Base-by-base conservation (phyloP, 1,140 invertebrate genomes). In the Drosophila ananassae region DNA sequence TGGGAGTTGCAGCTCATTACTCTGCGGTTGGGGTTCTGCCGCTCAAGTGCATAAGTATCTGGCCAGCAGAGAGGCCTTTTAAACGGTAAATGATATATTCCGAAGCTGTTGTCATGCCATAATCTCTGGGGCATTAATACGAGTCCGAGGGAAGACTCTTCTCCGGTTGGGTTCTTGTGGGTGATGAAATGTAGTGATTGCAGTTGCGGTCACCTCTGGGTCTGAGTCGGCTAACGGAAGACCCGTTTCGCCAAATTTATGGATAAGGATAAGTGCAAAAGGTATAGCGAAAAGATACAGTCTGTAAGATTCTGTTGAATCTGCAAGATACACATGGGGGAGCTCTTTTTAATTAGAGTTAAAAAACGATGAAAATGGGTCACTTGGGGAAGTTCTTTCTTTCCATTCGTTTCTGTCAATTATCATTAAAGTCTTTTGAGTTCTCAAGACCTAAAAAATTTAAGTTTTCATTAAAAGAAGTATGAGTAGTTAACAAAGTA, bases 11-110 rank as follows among this genome's bases (percentile, higher is more conserved):
- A 83, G 66, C 79, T 83, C 80, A 84, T 83, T 83, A 81, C 81
- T 87, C 78, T 87, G 81, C 82, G 81, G 82, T 85, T 78, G 81
- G 81, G 71, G 74, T 73, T 78, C 37, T 55, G 69, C 59, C 82
- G 63, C 81, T 81, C 73, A 87, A 87, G 81, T 87, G 82, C 81
- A 87, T 87, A 85, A 85, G 81, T 84, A 87, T 77, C 78, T 59
- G 72, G 39, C 52, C 17, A 17, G 17, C 17, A 17, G 17, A 17
- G 17, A 17, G 17, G 17, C 50, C 64, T 54, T 60, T 72, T 64
- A 74, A 87, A 87, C 82, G 78, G 82, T 89, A 89, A 89, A 82
- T 68, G 71, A 81, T 82, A 82, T 75, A 80, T 51, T 28, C 37
- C 48, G 55, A 52, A 79, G 63, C 46, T 56, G 52, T 75, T 75